Percentiles rank a stretch among this genome's conserved stretches.
Conservation (phyloP, 2,113 vertebrate genomes). For the Lamprotornis superbus region DNA sequence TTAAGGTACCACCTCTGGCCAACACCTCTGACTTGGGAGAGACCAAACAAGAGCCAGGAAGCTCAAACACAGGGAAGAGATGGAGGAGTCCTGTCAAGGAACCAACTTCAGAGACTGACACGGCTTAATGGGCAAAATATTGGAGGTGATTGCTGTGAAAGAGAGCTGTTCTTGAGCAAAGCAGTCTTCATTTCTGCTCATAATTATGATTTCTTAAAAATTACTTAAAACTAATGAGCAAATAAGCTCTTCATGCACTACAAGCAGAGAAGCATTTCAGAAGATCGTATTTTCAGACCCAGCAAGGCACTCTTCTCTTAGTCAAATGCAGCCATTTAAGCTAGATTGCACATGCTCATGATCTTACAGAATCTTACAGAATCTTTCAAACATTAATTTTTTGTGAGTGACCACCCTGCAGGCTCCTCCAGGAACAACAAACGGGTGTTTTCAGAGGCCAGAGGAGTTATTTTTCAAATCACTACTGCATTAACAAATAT, state of each 20-base stretch:
- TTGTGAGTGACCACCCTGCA: background rate
- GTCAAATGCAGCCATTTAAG: background rate
- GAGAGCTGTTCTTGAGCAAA: background rate
- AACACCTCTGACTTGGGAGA: background rate
- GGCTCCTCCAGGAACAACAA: background rate
- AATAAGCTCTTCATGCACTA: background rate
- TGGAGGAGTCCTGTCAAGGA: background rate
- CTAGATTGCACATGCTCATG: background rate
- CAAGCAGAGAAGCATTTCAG: background rate
- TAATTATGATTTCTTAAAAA: background rate
- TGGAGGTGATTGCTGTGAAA: background rate
- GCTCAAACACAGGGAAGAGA: background rate
- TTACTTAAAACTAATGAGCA: background rate
- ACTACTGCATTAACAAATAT: background rate
- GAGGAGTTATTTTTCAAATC: background rate
- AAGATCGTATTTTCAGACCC: background rate
- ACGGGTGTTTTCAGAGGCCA: background rate
- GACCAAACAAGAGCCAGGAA: background rate
- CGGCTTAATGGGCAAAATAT: background rate
- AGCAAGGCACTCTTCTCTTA: background rate
- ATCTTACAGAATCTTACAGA: background rate
- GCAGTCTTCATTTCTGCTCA: background rate
- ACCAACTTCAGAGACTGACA: background rate
- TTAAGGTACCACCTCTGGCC: background rate
- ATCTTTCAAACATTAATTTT: background rate